These are phyloP conservation scores for Cherax destructor DNA, from an alignment of 1,140 invertebrate species.

Conservation along the genomic window DNA sequence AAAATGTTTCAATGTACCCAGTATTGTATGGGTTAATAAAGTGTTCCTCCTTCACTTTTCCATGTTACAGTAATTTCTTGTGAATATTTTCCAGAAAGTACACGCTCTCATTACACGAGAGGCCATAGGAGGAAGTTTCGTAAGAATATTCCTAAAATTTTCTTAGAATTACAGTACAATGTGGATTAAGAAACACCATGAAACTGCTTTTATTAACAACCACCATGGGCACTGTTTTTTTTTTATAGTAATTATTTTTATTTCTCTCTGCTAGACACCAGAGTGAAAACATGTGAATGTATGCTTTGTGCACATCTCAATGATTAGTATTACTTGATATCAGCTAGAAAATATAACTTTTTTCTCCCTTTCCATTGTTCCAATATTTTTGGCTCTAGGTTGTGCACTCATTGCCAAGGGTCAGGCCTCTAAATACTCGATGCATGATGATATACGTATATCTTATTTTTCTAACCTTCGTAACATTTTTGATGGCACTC, in stretches of 20 bases:
- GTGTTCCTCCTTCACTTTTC: not conserved
- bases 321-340: not conserved
- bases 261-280: constrained; percentile 3
- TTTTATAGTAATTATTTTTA: not conserved
- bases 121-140: constrained; percentile 15
- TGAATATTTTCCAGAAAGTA: constrained; percentile 18
- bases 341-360: not conserved
- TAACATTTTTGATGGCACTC: not conserved
- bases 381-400: not conserved
- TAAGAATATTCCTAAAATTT: constrained; percentile 17
- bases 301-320: not conserved
- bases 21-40: not conserved
- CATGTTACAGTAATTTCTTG: not conserved
- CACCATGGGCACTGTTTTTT: not conserved
- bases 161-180: not conserved
- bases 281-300: not conserved
- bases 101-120: constrained; percentile 15
- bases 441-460: not conserved
- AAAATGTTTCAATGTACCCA: not conserved
- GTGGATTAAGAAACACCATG: constrained; percentile 1
- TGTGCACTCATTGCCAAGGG: not conserved
- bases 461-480: not conserved
- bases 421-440: not conserved
- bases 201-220: not conserved
- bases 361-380: not conserved